Evolutionary conservation across 2,888 invertebrate species (phyloP), one percentile per base, ranked within the genome.

Genomic region (Eubasilissa splendida): DNA sequence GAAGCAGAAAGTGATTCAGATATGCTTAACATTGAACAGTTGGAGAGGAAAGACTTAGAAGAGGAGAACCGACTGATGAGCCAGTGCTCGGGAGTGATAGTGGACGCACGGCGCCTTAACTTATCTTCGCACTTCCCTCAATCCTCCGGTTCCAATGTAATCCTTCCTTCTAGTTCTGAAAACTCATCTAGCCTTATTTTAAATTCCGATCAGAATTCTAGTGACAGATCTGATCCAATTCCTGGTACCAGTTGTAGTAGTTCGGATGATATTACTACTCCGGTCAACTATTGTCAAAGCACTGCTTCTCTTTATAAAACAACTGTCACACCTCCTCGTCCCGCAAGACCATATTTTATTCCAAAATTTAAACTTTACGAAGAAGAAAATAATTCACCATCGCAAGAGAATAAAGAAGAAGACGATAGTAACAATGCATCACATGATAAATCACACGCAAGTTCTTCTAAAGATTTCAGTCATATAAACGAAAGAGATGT

Each of bases 31-130:
- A 89, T 89, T 79, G 90, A 90, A 77, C 89, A 90, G 63, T 86
- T 90, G 56, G 90, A 90, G 84, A 86, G 90, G 2, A 88, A 89
- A 81, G 90, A 90, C 82, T 90, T 90, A 60, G 90, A 90, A 71
- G 90, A 90, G 83, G 90, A 90, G 83, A 90, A 90, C 83, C 86
- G 89, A 65, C 87, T 90, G 80, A 85, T 90, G 70, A 89, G 89
- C 76, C 88, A 88, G 79, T 89, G 89, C 84, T 87, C 90, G 4
- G 87, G 87, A 66, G 88, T 90, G 86, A 87, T 88, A 65, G 88
- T 89, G 3, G 89, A 90, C 79, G 86, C 86, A 10, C 88, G 60
- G 53, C 77, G 90, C 84, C 86, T 87, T 76, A 84, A 86, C 75
- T 84, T 87, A 0, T 83, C 86, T 7, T 84, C 87, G 14, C 87